These are phyloP conservation scores for Sebastolobus alascanus DNA, from an alignment of 2,797 vertebrate species.

Conservation along the genomic window DNA sequence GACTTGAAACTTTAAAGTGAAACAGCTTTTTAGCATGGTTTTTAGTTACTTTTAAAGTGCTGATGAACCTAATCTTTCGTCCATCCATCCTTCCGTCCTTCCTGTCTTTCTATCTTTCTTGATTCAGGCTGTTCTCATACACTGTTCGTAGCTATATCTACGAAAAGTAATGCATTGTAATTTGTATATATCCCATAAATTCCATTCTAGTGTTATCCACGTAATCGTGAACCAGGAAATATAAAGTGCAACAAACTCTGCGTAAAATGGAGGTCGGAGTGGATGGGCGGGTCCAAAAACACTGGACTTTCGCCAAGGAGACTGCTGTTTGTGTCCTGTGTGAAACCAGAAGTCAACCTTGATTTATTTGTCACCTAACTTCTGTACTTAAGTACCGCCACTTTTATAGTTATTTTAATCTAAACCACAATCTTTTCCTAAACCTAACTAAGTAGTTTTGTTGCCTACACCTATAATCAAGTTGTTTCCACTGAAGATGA, in stretches of 20 bases:
- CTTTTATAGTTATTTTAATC: background rate
- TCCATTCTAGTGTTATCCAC: background rate
- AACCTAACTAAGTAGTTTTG: background rate
- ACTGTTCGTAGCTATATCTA: no score
- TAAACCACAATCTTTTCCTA: background rate
- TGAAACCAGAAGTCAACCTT: background rate
- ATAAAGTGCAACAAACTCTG: background rate
- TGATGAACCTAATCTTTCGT: no score
- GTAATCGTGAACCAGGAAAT: background rate
- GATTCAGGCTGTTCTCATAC: no score
- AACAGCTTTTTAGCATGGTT: background rate
- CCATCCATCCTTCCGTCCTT: no score
- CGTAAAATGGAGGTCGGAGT: background rate
- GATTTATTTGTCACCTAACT: background rate
- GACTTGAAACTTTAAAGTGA: background rate
- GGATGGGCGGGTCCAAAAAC: background rate
- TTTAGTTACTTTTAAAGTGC: no score
- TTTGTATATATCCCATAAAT: background rate
- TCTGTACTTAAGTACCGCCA: no score
- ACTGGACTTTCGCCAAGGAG: background rate
- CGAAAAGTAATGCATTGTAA: background rate
- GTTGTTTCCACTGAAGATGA: background rate
- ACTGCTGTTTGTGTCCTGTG: background rate
- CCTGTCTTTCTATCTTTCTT: no score
- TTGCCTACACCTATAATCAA: no score